Base-by-base conservation (phyloP, 2,888 invertebrate species). In the Acrocyrtus sp. region DNA sequence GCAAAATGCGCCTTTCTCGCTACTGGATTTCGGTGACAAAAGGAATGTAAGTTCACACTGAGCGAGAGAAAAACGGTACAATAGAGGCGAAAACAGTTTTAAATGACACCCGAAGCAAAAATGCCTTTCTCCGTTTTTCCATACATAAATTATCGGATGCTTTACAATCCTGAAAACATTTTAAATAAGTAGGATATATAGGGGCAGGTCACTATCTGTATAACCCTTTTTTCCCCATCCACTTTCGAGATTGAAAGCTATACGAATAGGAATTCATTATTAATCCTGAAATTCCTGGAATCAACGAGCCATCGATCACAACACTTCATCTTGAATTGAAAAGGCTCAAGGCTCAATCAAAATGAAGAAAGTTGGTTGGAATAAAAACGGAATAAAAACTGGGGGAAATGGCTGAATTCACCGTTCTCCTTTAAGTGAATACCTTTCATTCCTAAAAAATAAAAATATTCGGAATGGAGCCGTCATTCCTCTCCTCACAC, bases 381-480 rank as follows among this genome's bases (percentile, higher is more conserved):
- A n/a, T n/a, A n/a, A n/a, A n/a, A n/a, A n/a, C n/a, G n/a, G n/a
- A n/a, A n/a, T n/a, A n/a, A n/a, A n/a, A n/a, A n/a, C n/a, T n/a
- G n/a, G 34, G 34, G 34, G 34, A 34, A 34, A 8, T 34, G 34
- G n/a, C n/a, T n/a, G n/a, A n/a, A n/a, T n/a, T n/a, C n/a, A n/a
- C n/a, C n/a, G n/a, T n/a, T n/a, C n/a, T n/a, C n/a, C n/a, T n/a
- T n/a, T n/a, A n/a, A n/a, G n/a, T n/a, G n/a, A n/a, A n/a, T n/a
- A n/a, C n/a, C n/a, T n/a, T n/a, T n/a, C n/a, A n/a, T n/a, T n/a
- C n/a, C n/a, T n/a, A n/a, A n/a, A n/a, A n/a, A n/a, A n/a, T n/a
- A n/a, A n/a, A n/a, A n/a, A n/a, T n/a, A n/a, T n/a, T n/a, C n/a
- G 45, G 50, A 65, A 62, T 61, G 62, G 66, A 73, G 72, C 72